Base-by-base conservation (phyloP, 2,113 vertebrate species). In the Syngnathus floridae region DNA sequence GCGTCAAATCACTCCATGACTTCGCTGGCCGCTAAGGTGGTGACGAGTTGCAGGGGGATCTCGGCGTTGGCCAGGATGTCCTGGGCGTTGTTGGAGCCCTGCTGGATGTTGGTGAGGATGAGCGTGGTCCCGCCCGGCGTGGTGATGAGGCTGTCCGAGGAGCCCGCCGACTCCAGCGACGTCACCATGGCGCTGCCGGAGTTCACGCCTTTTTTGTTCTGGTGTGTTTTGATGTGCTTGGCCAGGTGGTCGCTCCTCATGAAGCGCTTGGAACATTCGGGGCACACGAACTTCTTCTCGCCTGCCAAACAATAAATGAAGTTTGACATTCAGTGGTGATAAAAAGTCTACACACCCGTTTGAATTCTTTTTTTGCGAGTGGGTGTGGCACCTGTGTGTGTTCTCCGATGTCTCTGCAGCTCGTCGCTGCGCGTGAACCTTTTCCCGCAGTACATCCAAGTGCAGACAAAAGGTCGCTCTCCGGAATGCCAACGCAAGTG, bases 221-320 rank as follows among this genome's bases (percentile, higher is more conserved):
- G 95, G 90, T 99, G 97, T 64, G 97, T 99, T 94, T 99, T 99
- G 92, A 98, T 98, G 88, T 99, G 97, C 93, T 99, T 99, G 86
- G 96, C 95, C 93, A 99, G 94, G 82, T 99, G 97, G 86, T 99
- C 96, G 84, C 97, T 99, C 87, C 97, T 94, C 96, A 99, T 99
- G 88, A 99, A 99, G 78, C 96, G 93, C 90, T 99, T 99, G 84
- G 95, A 97, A 90, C 97, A 99, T 91, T 99, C 96, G 7, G 94
- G 94, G 90, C 97, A 99, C 83, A 97, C 95, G 89, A 99, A 99
- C 86, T 98, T 98, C 93, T 99, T 99, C 89, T 99, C 97, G 84
- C 97, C 97, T 99, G 90, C 83, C 64, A 79, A 43, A 74, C 4
- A 43, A 74, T 41, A 13, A 41, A 41, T 11, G 12, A 41, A 41